These are phyloP conservation scores for Latrodectus geometricus DNA, from an alignment of 1,140 invertebrate species.

Conservation along the genomic window DNA sequence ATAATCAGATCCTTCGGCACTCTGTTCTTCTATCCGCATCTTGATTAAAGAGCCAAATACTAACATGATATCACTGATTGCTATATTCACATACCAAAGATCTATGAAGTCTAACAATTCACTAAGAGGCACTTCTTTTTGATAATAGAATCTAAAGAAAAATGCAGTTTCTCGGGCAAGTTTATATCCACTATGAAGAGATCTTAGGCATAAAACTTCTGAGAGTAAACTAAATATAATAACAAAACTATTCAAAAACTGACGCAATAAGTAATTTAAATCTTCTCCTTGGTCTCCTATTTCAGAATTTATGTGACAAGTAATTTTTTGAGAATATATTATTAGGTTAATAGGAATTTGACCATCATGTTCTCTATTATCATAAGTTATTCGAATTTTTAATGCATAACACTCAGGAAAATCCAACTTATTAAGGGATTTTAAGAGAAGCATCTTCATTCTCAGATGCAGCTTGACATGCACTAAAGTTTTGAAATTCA, in stretches of 20 bases:
- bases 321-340: constrained; percentile 68
- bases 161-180: constrained; percentile 81
- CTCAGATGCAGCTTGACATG: constrained; percentile 78
- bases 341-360: constrained; percentile 88
- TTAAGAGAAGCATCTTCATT: constrained; percentile 89
- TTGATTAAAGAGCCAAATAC: constrained; percentile 93
- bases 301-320: constrained; percentile 10
- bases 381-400: constrained; percentile 74
- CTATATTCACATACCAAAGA: constrained; percentile 98
- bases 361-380: constrained; percentile 66
- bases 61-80: constrained; percentile 93
- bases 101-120: constrained; percentile 94
- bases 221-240: constrained; percentile 87
- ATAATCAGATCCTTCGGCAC: constrained; percentile 83
- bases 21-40: constrained; percentile 90
- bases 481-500: constrained; percentile 83
- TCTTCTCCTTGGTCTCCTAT: constrained; percentile 7
- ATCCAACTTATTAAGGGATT: constrained; percentile 83
- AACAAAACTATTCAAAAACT: constrained; percentile 86
- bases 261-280: constrained; percentile 17
- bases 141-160: constrained; percentile 82
- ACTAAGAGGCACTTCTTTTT: constrained; percentile 79
- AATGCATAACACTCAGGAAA: constrained; percentile 91
- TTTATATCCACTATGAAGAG: constrained; percentile 87
- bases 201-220: constrained; percentile 86